These are phyloP conservation scores for Dipodomys spectabilis DNA, from an alignment of 2,113 vertebrate genomes.

Conservation along the genomic window DNA sequence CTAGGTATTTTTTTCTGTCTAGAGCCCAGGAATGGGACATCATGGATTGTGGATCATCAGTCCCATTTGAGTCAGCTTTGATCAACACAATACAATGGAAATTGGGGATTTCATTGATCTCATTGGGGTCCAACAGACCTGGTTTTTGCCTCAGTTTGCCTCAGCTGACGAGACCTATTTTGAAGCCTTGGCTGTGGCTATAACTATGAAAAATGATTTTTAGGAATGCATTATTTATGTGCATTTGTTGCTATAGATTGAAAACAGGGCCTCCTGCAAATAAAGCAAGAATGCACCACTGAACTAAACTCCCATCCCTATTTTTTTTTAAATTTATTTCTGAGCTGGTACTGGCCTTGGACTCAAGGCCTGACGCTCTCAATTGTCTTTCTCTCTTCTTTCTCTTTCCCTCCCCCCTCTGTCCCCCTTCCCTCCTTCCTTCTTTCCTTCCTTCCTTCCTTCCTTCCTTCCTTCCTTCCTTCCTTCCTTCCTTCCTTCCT, in stretches of 20 bases:
- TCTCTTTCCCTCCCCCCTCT: too few species aligned
- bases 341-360: too few species aligned
- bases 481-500: too few species aligned
- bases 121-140: not conserved
- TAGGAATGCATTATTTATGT: not conserved
- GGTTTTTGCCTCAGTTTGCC: not conserved
- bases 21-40: not conserved
- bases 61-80: not conserved
- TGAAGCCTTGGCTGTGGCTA: not conserved
- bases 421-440: too few species aligned
- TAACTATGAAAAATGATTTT: not conserved
- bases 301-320: too few species aligned
- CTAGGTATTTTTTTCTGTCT: not conserved
- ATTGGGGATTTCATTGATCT: not conserved
- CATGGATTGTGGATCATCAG: not conserved
- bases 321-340: too few species aligned
- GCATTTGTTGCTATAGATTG: not conserved
- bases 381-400: too few species aligned
- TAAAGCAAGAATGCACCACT: not conserved
- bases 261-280: not conserved
- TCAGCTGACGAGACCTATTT: not conserved
- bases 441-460: too few species aligned
- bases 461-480: too few species aligned
- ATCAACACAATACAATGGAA: not conserved
- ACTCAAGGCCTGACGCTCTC: too few species aligned